Percentiles rank a stretch among this genome's conserved stretches.
These are phyloP conservation scores for Cryptus viduatorius DNA, from an alignment of 2,888 invertebrate species.

Conservation along the genomic window DNA sequence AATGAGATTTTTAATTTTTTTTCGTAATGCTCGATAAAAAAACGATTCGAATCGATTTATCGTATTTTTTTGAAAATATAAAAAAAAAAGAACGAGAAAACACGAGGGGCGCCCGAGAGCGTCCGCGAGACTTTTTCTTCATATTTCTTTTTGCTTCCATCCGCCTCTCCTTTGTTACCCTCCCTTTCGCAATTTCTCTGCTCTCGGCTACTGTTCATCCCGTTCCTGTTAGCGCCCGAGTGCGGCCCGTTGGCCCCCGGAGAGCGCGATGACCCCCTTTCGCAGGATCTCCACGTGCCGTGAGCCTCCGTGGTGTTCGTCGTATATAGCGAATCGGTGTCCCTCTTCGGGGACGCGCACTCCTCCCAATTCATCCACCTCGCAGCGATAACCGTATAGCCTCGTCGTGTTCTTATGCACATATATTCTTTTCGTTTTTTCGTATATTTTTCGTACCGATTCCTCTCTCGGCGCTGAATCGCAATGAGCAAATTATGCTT, in stretches of 20 bases:
- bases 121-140: slow-evolving; percentile 59
- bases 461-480: not conserved
- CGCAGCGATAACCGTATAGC: slow-evolving; percentile 20
- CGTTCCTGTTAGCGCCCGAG: slow-evolving; percentile 57
- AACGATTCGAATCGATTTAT: no score
- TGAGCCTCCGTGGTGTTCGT: slow-evolving; percentile 21
- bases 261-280: slow-evolving; percentile 62
- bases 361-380: slow-evolving; percentile 55
- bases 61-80: no score
- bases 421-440: not conserved
- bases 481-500: not conserved
- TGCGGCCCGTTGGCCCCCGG: slow-evolving; percentile 52
- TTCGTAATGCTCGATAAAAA: no score
- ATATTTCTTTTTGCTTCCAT: slow-evolving; percentile 58
- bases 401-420: not conserved
- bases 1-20: no score
- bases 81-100: slow-evolving; percentile 13
- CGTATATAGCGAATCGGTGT: slow-evolving; percentile 24
- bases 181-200: slow-evolving; percentile 66
- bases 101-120: slow-evolving; percentile 46
- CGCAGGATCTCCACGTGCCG: slow-evolving; percentile 41
- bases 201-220: slow-evolving; percentile 60
- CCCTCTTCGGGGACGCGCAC: slow-evolving; percentile 55
- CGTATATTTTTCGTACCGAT: not conserved
- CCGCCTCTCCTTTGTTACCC: slow-evolving; percentile 62